Evolutionary conservation across 2,797 vertebrate species (phyloP).

Genomic region (Tarsius wallacei): DNA sequence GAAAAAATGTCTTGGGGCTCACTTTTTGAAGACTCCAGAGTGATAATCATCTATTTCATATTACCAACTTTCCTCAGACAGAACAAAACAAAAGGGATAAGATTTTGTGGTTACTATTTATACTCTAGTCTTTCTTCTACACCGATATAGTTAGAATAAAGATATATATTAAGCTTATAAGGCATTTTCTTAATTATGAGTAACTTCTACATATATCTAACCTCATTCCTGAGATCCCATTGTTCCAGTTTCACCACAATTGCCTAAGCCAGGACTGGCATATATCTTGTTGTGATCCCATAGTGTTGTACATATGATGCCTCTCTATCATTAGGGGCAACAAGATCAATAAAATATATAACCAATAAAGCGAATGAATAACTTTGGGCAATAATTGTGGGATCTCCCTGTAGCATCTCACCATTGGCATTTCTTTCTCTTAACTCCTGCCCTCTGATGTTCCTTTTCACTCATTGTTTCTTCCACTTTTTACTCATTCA

Average conservation of each 20-base stretch:
- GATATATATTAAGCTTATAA: neutral
- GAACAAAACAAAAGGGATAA: neutral
- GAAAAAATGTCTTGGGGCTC: neutral
- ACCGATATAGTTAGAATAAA: neutral
- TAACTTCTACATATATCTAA: neutral
- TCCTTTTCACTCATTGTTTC: neutral
- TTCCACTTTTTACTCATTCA: neutral
- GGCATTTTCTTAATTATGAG: neutral
- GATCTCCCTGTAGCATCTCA: neutral
- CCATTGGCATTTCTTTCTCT: conserved; percentile 8
- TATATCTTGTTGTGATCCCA: neutral
- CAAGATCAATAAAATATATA: neutral
- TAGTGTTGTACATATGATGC: neutral
- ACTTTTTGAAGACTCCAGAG: neutral
- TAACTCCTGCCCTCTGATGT: neutral
- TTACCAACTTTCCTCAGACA: neutral
- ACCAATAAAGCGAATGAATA: neutral
- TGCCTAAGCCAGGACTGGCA: neutral
- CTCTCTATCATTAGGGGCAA: neutral
- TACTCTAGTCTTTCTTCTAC: neutral
- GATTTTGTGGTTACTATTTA: neutral
- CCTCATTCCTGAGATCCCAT: neutral
- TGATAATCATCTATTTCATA: neutral
- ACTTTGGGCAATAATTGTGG: neutral
- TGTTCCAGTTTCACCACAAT: neutral